phyloP scores from a whole-genome alignment of 2,888 invertebrate genomes.

The Clepsis dumicolana region DNA sequence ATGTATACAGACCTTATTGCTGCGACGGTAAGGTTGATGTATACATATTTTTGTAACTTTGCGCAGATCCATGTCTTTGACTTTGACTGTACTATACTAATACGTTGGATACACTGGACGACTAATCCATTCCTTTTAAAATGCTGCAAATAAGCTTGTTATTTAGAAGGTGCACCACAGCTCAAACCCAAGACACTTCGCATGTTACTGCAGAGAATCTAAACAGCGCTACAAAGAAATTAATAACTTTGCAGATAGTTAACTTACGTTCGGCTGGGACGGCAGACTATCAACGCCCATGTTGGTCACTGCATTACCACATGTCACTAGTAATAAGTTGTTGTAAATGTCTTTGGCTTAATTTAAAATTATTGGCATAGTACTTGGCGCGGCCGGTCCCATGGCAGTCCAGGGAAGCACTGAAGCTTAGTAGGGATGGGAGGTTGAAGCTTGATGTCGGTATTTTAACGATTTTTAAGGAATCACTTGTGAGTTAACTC shows the following conservation, averaged over 20 bases:
- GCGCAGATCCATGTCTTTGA: too few relatives aligned
- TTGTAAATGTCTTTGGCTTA: conserved; percentile 47
- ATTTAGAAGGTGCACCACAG: not conserved
- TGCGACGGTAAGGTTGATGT: too few relatives aligned
- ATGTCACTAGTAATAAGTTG: conserved; percentile 54
- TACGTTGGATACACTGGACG: too few relatives aligned
- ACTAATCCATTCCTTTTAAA: too few relatives aligned
- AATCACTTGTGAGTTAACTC: not conserved
- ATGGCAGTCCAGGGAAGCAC: conserved; percentile 26
- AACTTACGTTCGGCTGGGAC: conserved; percentile 67
- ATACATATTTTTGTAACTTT: too few relatives aligned
- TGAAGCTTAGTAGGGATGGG: conserved; percentile 32
- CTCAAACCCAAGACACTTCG: conserved; percentile 1
- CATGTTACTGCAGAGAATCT: not conserved
- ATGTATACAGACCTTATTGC: too few relatives aligned
- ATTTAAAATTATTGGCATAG: conserved; percentile 56
- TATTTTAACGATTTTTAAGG: conserved; percentile 27
- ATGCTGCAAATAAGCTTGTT: too few relatives aligned
- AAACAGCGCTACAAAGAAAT: not conserved
- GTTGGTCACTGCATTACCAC: conserved; percentile 49
- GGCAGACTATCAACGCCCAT: conserved; percentile 78
- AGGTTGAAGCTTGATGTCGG: not conserved
- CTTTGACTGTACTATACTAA: too few relatives aligned
- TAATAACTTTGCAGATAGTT: not conserved
- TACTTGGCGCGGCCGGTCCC: conserved; percentile 39